Conservation (phyloP, 1,140 invertebrate species). For the Magallana angulata region DNA sequence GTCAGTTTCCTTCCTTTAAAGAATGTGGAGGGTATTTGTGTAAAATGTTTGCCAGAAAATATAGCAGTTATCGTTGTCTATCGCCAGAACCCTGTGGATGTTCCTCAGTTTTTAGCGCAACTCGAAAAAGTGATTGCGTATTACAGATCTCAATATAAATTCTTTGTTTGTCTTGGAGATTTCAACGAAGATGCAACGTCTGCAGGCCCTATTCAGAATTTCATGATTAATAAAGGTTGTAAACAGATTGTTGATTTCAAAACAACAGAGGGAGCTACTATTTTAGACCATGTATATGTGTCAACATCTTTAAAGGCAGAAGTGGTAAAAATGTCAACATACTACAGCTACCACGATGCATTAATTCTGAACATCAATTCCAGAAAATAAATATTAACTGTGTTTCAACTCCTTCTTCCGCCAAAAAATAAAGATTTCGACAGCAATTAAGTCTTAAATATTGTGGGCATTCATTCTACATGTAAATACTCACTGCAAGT, state of each 20-base stretch:
- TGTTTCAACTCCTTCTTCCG: too few relatives aligned
- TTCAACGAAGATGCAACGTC: slow-evolving; percentile 41
- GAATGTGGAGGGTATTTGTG: background rate
- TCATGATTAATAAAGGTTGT: slow-evolving; percentile 10
- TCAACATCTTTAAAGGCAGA: too few relatives aligned
- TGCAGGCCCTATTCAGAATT: background rate
- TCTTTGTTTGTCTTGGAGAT: slow-evolving; percentile 32
- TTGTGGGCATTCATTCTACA: too few relatives aligned
- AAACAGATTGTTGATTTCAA: slow-evolving; percentile 4
- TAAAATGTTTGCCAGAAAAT: background rate
- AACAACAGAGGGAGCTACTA: slow-evolving; percentile 39
- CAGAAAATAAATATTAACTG: too few relatives aligned
- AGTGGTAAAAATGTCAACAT: too few relatives aligned
- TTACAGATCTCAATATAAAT: background rate
- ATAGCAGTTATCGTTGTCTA: slow-evolving; percentile 11
- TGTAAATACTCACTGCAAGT: too few relatives aligned
- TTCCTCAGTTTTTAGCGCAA: background rate
- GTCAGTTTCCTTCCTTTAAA: background rate
- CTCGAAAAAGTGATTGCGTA: background rate
- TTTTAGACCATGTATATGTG: slow-evolving; percentile 45
- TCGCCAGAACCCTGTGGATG: background rate
- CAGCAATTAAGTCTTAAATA: too few relatives aligned
- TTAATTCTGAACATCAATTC: too few relatives aligned
- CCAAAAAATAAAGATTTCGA: too few relatives aligned
- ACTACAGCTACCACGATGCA: too few relatives aligned